Base-by-base conservation (phyloP, 2,797 vertebrate species). In the Bucorvus abyssinicus region DNA sequence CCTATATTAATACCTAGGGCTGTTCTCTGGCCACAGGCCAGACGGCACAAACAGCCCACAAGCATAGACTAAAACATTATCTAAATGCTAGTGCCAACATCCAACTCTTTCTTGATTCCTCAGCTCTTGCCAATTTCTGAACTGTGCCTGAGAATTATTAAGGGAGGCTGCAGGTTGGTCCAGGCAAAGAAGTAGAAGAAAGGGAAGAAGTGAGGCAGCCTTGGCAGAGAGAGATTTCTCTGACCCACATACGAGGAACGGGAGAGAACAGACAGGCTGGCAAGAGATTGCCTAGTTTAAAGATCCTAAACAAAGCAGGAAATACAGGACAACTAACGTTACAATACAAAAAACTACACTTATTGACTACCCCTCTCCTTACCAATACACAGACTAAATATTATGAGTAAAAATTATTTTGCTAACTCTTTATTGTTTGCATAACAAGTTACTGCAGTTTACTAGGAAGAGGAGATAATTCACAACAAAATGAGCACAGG, bases 61-160 rank as follows among this genome's bases (percentile, higher is more conserved):
- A 9, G 5, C 1, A 13, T 9, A 24, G 23, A 42, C 8, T 29
- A 71, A 87, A 89, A 73, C 15, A 69, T 49, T 19, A 40, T 17
- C 50, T 47, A 40, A 78, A 45, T 27, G 11, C 22, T 57, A 26
- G 5, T 30, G 26, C 29, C 12, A 88, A 71, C 26, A 78, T 38
- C 50, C 80, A 60, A 7, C 10, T 42, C 59, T 56, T 0, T 71
- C 38, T 56, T 0, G 0, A 3, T 55, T 59, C 34, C 27, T 61
- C 55, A 56, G 21, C 30, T 89, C 67, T 63, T 73, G 29, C 6
- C 16, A 56, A 1, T 10, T 65, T 79, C 47, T 73, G 42, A 69
- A 45, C 34, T 59, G 23, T 16, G 14, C 21, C 67, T 81, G n/a
- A 74, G 24, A 83, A 83, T 22, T 68, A 3, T 60, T 20, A 56